phyloP scores from a whole-genome alignment of 2,113 vertebrate genomes.

The Ophthalmolycus amberensis region DNA sequence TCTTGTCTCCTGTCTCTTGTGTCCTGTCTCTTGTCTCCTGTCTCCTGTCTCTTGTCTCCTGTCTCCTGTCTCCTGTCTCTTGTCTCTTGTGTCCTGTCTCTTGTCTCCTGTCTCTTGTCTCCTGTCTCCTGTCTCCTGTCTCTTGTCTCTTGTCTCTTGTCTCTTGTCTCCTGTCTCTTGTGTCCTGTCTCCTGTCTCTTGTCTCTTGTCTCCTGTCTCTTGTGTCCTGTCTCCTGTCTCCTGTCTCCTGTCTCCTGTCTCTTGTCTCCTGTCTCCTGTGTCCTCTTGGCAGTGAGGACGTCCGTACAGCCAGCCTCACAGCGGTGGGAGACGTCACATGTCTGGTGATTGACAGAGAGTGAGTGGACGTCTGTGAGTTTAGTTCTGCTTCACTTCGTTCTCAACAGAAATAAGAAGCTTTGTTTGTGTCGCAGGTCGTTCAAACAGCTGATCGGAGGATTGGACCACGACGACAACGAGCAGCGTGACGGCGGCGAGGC shows the following conservation, averaged over 20 bases:
- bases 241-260: neutral
- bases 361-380: slow-evolving; percentile 29
- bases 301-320: slow-evolving; percentile 79
- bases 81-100: neutral
- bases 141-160: neutral
- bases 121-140: neutral
- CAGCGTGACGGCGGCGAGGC: slow-evolving; percentile 71
- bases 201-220: neutral
- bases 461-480: slow-evolving; percentile 73
- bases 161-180: no score
- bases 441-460: slow-evolving; percentile 81
- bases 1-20: no score
- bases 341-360: slow-evolving; percentile 85
- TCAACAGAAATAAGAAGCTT: neutral
- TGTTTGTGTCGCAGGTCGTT: slow-evolving; percentile 71
- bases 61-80: neutral
- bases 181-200: neutral
- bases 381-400: neutral
- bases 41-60: no score
- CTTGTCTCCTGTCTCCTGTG: neutral
- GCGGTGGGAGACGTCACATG: slow-evolving; percentile 82
- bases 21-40: no score
- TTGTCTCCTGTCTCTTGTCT: neutral
- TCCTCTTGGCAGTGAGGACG: slow-evolving; percentile 70
- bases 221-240: neutral